phyloP scores from a whole-genome alignment of 2,113 vertebrate genomes.

The Muntiacus reevesi region DNA sequence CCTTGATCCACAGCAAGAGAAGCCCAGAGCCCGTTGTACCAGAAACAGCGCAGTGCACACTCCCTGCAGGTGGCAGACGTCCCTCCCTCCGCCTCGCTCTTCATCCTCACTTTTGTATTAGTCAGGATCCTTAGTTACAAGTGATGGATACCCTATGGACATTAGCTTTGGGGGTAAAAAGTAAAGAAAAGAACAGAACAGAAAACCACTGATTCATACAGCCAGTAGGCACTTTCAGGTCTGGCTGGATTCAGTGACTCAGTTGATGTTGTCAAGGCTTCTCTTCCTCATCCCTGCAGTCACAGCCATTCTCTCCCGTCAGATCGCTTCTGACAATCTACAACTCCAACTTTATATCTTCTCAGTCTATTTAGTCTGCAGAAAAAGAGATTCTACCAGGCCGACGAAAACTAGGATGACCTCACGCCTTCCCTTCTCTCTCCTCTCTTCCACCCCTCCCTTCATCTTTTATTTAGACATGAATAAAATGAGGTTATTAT shows the following conservation, averaged over 20 bases:
- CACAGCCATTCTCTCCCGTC: too few species aligned
- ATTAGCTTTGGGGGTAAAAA: not conserved
- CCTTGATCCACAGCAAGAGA: not conserved
- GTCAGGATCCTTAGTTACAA: not conserved
- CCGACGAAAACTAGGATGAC: not conserved
- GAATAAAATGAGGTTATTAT: not conserved
- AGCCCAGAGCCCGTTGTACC: not conserved
- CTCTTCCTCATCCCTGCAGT: not conserved
- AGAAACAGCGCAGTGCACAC: accelerated
- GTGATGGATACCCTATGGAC: not conserved
- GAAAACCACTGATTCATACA: not conserved
- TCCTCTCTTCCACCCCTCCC: not conserved
- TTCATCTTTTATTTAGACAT: not conserved
- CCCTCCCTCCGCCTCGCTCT: not conserved
- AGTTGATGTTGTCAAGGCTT: not conserved
- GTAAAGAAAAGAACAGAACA: not conserved
- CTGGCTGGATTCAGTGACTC: not conserved
- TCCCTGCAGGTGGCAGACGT: accelerated
- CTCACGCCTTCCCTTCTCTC: too few species aligned
- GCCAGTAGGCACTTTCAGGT: not conserved
- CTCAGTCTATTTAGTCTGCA: too few species aligned
- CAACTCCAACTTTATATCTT: not conserved
- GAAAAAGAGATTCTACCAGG: not conserved
- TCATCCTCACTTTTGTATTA: not conserved
- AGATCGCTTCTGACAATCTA: not conserved